Conservation (phyloP, 2,797 vertebrate genomes). For the Nannoperca australis region DNA sequence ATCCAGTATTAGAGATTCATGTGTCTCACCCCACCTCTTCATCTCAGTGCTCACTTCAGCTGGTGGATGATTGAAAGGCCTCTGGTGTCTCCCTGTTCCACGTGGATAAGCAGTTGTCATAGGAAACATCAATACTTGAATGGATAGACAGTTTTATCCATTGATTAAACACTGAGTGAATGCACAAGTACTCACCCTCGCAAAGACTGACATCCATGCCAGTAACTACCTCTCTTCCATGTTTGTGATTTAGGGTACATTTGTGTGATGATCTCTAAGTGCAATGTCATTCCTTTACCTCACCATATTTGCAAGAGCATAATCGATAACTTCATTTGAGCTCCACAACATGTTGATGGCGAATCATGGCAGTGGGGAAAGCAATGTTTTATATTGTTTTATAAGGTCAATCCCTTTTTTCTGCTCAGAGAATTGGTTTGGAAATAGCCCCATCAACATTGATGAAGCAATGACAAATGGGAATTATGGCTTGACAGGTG, state of each 20-base stretch:
- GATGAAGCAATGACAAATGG: conserved; percentile 73
- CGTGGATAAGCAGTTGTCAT: conserved; percentile 83
- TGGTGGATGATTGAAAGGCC: conserved; percentile 77
- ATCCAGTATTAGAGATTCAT: conserved; percentile 70
- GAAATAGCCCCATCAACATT: conserved; percentile 75
- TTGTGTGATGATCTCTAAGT: conserved; percentile 83
- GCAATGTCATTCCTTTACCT: conserved; percentile 72
- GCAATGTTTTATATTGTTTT: conserved; percentile 67
- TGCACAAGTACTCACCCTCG: conserved; percentile 70
- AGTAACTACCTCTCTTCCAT: conserved; percentile 69
- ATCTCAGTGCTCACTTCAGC: conserved; percentile 60
- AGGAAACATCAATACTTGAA: conserved; percentile 82
- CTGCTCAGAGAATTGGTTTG: conserved; percentile 52
- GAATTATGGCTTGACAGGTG: conserved; percentile 73
- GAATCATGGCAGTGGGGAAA: conserved; percentile 25
- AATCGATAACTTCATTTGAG: conserved; percentile 80
- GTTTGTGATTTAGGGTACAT: conserved; percentile 81
- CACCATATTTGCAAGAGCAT: conserved; percentile 67
- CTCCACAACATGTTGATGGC: conserved; percentile 40
- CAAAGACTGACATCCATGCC: conserved; percentile 52
- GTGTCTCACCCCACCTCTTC: conserved; percentile 53
- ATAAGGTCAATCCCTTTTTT: conserved; percentile 67
- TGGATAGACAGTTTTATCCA: conserved; percentile 84
- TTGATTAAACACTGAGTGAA: conserved; percentile 86
- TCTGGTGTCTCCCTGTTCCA: conserved; percentile 76